Evolutionary conservation across 2,797 vertebrate species (phyloP).

Genomic region (Eulemur coronatus): DNA sequence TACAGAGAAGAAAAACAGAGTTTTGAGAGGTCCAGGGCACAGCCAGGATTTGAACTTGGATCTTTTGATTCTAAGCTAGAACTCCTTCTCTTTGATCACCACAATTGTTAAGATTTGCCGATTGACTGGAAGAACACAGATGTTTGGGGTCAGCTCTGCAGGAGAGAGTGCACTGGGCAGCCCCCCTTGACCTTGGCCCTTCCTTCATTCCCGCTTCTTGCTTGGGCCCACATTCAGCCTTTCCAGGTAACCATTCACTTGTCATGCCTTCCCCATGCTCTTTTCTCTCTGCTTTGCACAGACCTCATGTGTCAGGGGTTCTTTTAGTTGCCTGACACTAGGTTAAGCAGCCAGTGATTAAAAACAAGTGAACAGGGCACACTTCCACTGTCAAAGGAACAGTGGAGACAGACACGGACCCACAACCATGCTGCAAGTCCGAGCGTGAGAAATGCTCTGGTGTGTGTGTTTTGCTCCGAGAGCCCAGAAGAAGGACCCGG

Average conservation of each 20-base stretch:
- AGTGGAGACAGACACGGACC: not conserved
- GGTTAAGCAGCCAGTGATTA: not conserved
- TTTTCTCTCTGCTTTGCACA: not conserved
- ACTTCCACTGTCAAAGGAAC: not conserved
- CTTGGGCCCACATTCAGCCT: fast-evolving
- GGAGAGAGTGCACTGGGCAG: not conserved
- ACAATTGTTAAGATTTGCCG: not conserved
- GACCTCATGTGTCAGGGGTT: not conserved
- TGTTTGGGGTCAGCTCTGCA: not conserved
- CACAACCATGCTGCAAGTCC: not conserved
- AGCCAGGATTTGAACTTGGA: not conserved
- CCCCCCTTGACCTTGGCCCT: not conserved
- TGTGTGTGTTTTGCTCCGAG: not conserved
- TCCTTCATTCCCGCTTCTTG: not conserved
- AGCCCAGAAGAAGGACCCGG: not conserved
- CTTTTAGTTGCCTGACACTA: not conserved
- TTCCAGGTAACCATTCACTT: not conserved
- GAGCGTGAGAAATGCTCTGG: not conserved
- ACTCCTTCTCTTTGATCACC: not conserved
- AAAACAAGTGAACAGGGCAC: not conserved
- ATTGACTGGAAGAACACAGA: not conserved
- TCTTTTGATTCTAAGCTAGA: not conserved
- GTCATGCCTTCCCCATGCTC: not conserved
- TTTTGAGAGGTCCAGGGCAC: not conserved
- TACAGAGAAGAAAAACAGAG: not conserved